Evolutionary conservation across 1,140 invertebrate species (phyloP).

Genomic region (Hestina assimilis): DNA sequence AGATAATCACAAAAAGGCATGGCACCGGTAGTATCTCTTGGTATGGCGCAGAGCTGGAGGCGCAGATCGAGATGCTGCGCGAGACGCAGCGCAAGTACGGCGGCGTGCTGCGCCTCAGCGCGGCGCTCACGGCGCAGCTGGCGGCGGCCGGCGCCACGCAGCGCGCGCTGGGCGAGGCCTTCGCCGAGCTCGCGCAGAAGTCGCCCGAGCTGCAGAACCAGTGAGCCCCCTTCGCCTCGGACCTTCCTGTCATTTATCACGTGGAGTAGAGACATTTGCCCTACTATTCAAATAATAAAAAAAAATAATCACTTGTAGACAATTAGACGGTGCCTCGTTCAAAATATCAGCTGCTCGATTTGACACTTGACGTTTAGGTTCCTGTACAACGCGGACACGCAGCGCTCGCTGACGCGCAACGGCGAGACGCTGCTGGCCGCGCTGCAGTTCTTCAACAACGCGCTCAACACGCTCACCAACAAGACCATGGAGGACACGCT

Average conservation of each 20-base stretch:
- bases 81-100: slow-evolving; percentile 97
- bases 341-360: neutral
- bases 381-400: slow-evolving; percentile 96
- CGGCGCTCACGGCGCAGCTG: slow-evolving; percentile 89
- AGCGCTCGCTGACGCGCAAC: slow-evolving; percentile 95
- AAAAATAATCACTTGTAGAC: neutral
- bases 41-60: slow-evolving; percentile 86
- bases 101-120: slow-evolving; percentile 91
- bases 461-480: slow-evolving; percentile 95
- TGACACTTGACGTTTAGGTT: no score
- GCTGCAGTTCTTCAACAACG: slow-evolving; percentile 97
- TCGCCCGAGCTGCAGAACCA: slow-evolving; percentile 94
- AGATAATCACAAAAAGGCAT: no score
- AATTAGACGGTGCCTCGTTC: neutral
- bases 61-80: slow-evolving; percentile 92
- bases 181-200: slow-evolving; percentile 96
- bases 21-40: no score
- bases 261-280: no score
- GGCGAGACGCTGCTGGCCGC: slow-evolving; percentile 94
- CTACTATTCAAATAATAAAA: no score
- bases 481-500: slow-evolving; percentile 98
- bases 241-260: no score
- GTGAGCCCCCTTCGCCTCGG: no score
- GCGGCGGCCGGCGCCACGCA: slow-evolving; percentile 83
- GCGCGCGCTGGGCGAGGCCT: slow-evolving; percentile 91